Percentiles rank a stretch among this genome's conserved stretches.
phyloP scores from a whole-genome alignment of 2,113 vertebrate genomes.

The Coregonus clupeaformis region DNA sequence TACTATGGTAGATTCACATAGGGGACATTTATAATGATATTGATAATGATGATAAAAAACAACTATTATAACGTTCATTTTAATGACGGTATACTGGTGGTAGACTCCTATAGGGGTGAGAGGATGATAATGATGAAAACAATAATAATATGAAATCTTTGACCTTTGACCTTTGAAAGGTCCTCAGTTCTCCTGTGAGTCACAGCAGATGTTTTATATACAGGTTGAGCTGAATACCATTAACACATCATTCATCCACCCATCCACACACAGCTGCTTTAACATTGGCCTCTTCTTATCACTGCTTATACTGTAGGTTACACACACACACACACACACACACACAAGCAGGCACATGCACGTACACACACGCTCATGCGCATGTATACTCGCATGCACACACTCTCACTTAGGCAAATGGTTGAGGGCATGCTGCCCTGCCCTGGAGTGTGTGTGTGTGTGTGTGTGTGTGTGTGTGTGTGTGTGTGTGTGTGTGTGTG shows the following conservation, averaged over 20 bases:
- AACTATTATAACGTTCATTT: too few relatives aligned
- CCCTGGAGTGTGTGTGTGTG: too few relatives aligned
- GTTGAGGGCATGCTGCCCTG: neutral
- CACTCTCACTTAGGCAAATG: constrained; percentile 3
- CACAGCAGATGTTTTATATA: constrained; percentile 63
- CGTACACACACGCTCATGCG: constrained; percentile 12
- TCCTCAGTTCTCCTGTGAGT: constrained; percentile 60
- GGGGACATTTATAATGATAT: too few relatives aligned
- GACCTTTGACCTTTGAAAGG: constrained; percentile 71
- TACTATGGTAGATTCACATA: too few relatives aligned
- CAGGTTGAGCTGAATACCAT: constrained; percentile 60
- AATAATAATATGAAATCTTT: constrained; percentile 64
- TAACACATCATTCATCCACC: constrained; percentile 34
- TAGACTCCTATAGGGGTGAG: constrained; percentile 33
- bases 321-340: too few relatives aligned
- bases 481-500: neutral
- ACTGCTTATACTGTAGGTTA: neutral
- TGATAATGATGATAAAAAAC: too few relatives aligned
- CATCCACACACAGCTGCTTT: too few relatives aligned
- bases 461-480: neutral
- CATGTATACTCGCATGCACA: constrained; percentile 3
- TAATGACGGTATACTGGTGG: neutral
- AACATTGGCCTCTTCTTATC: too few relatives aligned
- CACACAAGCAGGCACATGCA: neutral
- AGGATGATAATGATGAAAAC: constrained; percentile 52